Evolutionary conservation across 1,140 invertebrate genomes (phyloP).

Genomic region (Orius laevigatus): DNA sequence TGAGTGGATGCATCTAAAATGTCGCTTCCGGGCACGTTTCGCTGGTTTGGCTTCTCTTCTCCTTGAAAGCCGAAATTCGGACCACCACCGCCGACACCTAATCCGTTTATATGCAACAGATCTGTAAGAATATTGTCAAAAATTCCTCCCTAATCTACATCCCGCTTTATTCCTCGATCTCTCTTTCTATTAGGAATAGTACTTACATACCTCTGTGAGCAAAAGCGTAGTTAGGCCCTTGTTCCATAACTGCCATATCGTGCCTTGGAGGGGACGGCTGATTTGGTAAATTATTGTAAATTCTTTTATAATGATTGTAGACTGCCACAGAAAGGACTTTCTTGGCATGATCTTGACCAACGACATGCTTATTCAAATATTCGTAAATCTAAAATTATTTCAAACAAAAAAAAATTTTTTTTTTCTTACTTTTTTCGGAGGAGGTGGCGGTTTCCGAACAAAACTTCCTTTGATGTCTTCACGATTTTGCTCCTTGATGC

Average conservation of each 20-base stretch:
- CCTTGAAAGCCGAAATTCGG: conserved; percentile 11
- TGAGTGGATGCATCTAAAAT: conserved; percentile 71
- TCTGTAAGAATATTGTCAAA: conserved; percentile 35
- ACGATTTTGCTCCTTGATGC: conserved; percentile 50
- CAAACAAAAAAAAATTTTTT: not conserved
- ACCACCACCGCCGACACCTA: conserved; percentile 37
- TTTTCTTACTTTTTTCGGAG: conserved; percentile 59
- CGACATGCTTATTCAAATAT: conserved; percentile 87
- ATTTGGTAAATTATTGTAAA: conserved; percentile 67
- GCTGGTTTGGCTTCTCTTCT: conserved; percentile 11
- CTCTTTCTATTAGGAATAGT: not conserved
- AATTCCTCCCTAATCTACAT: no score
- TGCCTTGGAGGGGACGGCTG: conserved; percentile 26
- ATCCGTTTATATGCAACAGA: conserved; percentile 66
- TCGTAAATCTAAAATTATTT: conserved; percentile 60
- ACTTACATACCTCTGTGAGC: conserved; percentile 47
- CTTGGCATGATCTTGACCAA: conserved; percentile 96
- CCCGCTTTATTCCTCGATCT: no score
- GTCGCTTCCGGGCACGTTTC: conserved; percentile 46
- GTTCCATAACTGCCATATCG: conserved; percentile 37
- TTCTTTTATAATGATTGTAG: conserved; percentile 97
- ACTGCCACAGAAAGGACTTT: conserved; percentile 97
- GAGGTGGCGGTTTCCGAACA: conserved; percentile 68
- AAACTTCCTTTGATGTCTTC: conserved; percentile 44
- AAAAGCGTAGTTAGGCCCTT: conserved; percentile 49